Percentiles rank a stretch among this genome's conserved stretches.
Conservation (phyloP, 1,140 invertebrate genomes). For the Zaprionus inermis region DNA sequence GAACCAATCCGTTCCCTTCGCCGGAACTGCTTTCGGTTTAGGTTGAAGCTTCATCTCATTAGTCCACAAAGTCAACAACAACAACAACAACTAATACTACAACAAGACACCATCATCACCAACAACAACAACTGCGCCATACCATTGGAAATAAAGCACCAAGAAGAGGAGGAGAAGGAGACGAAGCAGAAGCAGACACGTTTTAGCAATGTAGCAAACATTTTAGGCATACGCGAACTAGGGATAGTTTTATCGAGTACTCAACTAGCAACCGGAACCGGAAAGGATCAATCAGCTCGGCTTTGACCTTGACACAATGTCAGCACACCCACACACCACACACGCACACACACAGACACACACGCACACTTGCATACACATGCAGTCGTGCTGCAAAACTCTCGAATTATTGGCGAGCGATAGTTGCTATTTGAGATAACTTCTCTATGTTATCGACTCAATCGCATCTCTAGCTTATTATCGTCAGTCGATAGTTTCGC, state of each 20-base stretch:
- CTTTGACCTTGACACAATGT: slow-evolving; percentile 27
- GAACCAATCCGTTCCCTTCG: slow-evolving; percentile 28
- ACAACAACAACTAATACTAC: slow-evolving; percentile 49
- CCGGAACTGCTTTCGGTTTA: slow-evolving; percentile 52
- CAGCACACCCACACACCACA: slow-evolving; percentile 16
- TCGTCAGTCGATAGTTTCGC: background rate
- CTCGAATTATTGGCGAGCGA: background rate
- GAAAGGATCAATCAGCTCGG: slow-evolving; percentile 23
- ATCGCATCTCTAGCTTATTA: background rate
- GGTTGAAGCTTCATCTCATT: slow-evolving; percentile 52
- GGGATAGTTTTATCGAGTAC: slow-evolving; percentile 5
- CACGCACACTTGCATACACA: slow-evolving; percentile 21
- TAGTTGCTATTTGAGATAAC: background rate
- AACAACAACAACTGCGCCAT: slow-evolving; percentile 67
- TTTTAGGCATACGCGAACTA: slow-evolving; percentile 11
- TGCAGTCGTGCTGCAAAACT: background rate
- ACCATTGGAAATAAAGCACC: slow-evolving; percentile 72
- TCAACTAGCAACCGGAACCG: slow-evolving; percentile 5
- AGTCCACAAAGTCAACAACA: slow-evolving; percentile 46
- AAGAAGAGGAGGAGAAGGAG: slow-evolving; percentile 7
- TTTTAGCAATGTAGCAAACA: slow-evolving; percentile 17
- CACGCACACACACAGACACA: slow-evolving; percentile 16
- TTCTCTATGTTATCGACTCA: background rate
- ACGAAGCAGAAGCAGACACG: slow-evolving; percentile 19
- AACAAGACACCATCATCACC: slow-evolving; percentile 18